Percentiles rank a stretch among this genome's conserved stretches.
Evolutionary conservation across 2,797 vertebrate genomes (phyloP).

Genomic region (Euphonia xanthogaster): DNA sequence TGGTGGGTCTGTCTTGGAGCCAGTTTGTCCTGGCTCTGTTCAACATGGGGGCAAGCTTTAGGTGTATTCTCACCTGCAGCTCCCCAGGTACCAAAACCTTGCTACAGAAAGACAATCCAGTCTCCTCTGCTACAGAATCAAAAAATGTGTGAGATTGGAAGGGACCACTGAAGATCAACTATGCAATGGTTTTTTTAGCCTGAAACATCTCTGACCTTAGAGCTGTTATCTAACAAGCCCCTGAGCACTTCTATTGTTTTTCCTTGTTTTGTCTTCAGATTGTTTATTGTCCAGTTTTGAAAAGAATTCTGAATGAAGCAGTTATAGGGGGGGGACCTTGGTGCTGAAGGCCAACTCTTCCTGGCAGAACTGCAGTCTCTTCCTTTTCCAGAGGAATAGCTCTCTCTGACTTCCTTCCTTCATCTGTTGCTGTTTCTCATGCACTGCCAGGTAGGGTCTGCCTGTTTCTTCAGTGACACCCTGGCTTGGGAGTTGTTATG

Average conservation of each 20-base stretch:
- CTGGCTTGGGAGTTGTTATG: not conserved
- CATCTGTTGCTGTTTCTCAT: not conserved
- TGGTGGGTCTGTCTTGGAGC: fast-evolving
- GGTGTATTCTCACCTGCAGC: not conserved
- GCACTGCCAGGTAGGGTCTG: fast-evolving
- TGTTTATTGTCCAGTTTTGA: not conserved
- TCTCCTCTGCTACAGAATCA: not conserved
- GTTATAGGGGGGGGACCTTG: not conserved
- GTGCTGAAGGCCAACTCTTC: not conserved
- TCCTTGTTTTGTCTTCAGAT: not conserved
- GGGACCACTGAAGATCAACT: not conserved
- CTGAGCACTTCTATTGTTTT: not conserved
- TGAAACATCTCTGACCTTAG: not conserved
- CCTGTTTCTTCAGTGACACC: not conserved
- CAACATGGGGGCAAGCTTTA: not conserved
- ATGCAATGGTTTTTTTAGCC: not conserved
- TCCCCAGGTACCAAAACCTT: not conserved
- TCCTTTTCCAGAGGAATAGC: not conserved
- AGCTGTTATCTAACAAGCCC: not conserved
- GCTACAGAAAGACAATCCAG: not conserved
- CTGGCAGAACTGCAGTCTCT: not conserved
- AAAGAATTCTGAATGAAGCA: not conserved
- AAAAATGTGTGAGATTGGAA: not conserved
- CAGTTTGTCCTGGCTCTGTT: not conserved
- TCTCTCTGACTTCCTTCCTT: not conserved